A percentile compares a stretch with the other conserved stretches of the same genome.
phyloP scores from a whole-genome alignment of 2,797 vertebrate genomes.

The Threskiornis aethiopicus region DNA sequence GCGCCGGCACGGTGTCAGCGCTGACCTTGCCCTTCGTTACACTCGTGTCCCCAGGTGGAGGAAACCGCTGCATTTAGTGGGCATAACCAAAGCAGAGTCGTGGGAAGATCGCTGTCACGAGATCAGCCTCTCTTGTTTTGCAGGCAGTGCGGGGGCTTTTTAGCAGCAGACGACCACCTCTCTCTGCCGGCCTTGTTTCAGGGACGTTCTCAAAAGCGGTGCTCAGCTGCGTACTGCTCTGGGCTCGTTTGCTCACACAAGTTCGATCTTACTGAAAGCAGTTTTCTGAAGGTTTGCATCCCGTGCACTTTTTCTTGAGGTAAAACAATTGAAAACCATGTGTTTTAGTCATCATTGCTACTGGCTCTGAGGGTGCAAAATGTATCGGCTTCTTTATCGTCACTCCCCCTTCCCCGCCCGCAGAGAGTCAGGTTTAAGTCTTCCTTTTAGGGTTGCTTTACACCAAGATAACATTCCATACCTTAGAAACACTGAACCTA shows the following conservation, averaged over 20 bases:
- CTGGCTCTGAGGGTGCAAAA: background rate
- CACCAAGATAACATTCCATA: background rate
- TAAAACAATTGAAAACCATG: background rate
- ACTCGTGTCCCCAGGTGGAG: background rate
- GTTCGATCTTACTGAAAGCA: background rate
- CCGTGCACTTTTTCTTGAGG: background rate
- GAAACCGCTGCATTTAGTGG: background rate
- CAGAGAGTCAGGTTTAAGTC: background rate
- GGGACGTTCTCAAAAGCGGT: background rate
- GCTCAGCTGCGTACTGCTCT: background rate
- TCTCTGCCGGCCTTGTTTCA: background rate
- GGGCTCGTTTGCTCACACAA: background rate
- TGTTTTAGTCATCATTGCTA: conserved; percentile 1
- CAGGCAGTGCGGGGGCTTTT: conserved; percentile 33
- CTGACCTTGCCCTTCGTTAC: background rate
- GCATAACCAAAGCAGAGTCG: background rate
- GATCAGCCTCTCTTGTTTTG: conserved; percentile 27
- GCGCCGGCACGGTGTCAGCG: accelerated
- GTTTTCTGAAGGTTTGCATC: conserved; percentile 5
- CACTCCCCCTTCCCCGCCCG: background rate
- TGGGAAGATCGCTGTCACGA: background rate
- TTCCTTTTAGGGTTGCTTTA: conserved; percentile 61
- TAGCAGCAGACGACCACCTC: background rate
- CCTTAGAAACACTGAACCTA: conserved; percentile 17
- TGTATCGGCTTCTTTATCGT: background rate